Conservation (phyloP, 2,113 vertebrate genomes). For the Cryptotis parvus region DNA sequence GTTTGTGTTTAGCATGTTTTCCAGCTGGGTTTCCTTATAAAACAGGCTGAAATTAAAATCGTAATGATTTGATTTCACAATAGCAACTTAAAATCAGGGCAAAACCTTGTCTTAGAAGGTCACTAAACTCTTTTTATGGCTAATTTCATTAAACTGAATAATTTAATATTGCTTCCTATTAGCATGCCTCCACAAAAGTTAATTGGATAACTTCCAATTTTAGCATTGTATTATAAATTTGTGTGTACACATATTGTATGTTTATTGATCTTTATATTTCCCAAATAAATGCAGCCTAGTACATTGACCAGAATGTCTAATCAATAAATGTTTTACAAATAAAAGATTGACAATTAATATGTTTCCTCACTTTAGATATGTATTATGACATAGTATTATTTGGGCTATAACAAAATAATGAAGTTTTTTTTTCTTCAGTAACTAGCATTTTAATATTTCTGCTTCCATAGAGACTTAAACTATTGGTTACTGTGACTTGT, state of each 20-base stretch:
- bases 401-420: conserved; percentile 7
- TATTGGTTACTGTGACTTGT: conserved; percentile 44
- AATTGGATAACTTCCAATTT: background rate
- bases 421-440: conserved; percentile 45
- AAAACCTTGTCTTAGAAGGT: background rate
- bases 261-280: background rate
- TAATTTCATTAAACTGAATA: background rate
- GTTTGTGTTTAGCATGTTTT: background rate
- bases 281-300: background rate
- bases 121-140: background rate
- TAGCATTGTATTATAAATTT: conserved; percentile 8
- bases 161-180: background rate
- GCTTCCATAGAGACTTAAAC: conserved; percentile 41
- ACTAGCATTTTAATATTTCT: background rate
- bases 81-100: background rate
- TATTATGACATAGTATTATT: conserved; percentile 40
- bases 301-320: background rate
- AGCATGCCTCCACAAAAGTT: conserved; percentile 12
- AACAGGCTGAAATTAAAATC: background rate
- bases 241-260: background rate
- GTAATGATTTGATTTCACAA: background rate
- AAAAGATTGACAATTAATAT: background rate
- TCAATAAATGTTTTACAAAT: background rate
- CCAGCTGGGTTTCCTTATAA: background rate
- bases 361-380: background rate